phyloP scores from a whole-genome alignment of 2,113 vertebrate genomes.

The Siniperca chuatsi region DNA sequence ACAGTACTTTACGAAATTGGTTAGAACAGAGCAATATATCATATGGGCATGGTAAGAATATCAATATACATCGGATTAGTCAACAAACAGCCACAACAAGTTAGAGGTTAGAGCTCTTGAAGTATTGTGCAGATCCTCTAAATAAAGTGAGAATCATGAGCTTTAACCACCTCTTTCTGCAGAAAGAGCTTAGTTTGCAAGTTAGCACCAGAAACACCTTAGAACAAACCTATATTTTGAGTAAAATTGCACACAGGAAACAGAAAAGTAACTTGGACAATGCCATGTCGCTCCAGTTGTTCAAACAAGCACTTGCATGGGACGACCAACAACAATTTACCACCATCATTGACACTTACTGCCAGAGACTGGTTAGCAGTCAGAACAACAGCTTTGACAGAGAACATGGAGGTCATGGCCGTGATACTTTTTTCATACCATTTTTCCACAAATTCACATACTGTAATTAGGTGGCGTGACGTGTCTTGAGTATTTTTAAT shows the following conservation, averaged over 20 bases:
- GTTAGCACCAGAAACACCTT: background rate
- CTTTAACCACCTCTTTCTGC: background rate
- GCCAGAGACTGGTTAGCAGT: too few relatives aligned
- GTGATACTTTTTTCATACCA: background rate
- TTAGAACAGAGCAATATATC: background rate
- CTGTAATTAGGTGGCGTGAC: background rate
- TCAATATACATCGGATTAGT: slow-evolving; percentile 2
- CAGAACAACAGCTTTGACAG: background rate
- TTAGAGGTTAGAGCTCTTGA: background rate
- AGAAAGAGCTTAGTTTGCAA: background rate
- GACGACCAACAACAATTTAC: background rate
- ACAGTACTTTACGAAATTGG: background rate
- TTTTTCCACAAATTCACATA: background rate
- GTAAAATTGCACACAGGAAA: background rate
- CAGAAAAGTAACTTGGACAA: background rate
- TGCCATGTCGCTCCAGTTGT: background rate
- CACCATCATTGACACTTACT: background rate
- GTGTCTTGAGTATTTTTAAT: background rate
- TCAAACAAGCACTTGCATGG: background rate
- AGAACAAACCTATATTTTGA: background rate
- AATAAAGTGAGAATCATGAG: background rate
- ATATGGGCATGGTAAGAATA: background rate
- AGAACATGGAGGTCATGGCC: background rate
- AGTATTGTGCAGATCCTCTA: background rate
- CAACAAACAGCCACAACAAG: background rate